These are phyloP conservation scores for Phrynosoma platyrhinos DNA, from an alignment of 2,113 vertebrate genomes.

Conservation along the genomic window DNA sequence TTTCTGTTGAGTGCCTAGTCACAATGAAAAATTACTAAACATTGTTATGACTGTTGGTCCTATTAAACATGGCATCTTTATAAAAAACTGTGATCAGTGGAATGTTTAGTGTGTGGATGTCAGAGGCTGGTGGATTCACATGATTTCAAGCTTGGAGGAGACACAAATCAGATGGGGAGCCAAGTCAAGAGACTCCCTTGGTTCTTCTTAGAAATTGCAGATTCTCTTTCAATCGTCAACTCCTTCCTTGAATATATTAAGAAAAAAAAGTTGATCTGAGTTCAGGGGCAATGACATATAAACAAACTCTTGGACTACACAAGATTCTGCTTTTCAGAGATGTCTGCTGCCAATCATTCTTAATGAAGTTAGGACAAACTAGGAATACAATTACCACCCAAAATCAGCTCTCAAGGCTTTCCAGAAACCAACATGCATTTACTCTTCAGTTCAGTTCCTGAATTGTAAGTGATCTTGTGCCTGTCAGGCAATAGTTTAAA, in stretches of 20 bases:
- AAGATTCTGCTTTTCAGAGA: slow-evolving; percentile 9
- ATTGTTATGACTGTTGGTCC: not conserved
- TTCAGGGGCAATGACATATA: slow-evolving; percentile 13
- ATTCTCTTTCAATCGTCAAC: not conserved
- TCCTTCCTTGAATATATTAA: slow-evolving; percentile 3
- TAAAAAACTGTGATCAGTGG: not conserved
- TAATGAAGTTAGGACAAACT: not conserved
- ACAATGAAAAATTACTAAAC: not conserved
- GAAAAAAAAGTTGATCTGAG: not conserved
- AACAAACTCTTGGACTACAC: slow-evolving; percentile 7
- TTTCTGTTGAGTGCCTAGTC: not conserved
- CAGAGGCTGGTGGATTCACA: not conserved
- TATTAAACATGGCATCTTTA: not conserved
- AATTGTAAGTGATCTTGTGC: slow-evolving; percentile 28
- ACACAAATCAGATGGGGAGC: not conserved
- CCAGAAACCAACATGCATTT: not conserved
- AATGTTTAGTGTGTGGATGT: not conserved
- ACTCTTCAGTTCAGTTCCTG: not conserved
- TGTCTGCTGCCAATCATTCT: not conserved
- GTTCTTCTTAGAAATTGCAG: not conserved
- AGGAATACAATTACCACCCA: not conserved
- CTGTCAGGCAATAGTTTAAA: slow-evolving; percentile 53
- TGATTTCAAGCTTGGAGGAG: not conserved
- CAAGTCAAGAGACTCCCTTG: not conserved
- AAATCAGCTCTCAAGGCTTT: slow-evolving; percentile 16